A percentile compares a stretch with the other conserved stretches of the same genome.
phyloP scores from a whole-genome alignment of 2,888 invertebrate species.

The Drosophila longiperda region DNA sequence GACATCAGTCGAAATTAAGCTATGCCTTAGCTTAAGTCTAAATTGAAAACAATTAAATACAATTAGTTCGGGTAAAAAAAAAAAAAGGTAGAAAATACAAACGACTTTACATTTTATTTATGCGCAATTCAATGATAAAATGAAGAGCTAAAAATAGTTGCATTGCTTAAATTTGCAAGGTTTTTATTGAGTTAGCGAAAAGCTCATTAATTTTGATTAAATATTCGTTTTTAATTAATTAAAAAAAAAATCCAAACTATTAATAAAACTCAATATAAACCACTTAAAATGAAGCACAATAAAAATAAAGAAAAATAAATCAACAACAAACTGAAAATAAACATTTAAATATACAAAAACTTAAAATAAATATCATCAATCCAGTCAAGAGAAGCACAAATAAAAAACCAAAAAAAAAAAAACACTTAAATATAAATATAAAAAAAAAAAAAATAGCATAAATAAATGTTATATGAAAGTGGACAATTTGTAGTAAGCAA shows the following conservation, averaged over 20 bases:
- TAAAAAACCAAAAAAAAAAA: neutral
- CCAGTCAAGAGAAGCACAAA: conserved; percentile 6
- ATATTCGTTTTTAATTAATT: conserved; percentile 22
- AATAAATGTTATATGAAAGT: conserved; percentile 36
- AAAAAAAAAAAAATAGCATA: conserved; percentile 10
- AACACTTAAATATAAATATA: conserved; percentile 8
- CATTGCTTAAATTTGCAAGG: neutral
- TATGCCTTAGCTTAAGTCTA: conserved; percentile 50
- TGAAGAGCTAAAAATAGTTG: conserved; percentile 60
- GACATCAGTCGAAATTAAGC: conserved; percentile 39
- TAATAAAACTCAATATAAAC: conserved; percentile 1
- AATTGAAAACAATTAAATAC: conserved; percentile 73
- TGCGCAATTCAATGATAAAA: conserved; percentile 61
- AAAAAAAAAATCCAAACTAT: conserved; percentile 4
- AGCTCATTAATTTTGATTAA: neutral
- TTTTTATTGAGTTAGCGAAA: no score
- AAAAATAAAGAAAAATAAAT: conserved; percentile 1
- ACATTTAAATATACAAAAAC: neutral
- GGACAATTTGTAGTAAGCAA: conserved; percentile 50
- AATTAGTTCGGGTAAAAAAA: conserved; percentile 58
- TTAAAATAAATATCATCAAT: conserved; percentile 13
- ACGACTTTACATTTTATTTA: conserved; percentile 42
- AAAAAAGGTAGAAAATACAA: neutral
- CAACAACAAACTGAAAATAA: neutral
- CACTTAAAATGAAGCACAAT: neutral